Percentiles rank a stretch among this genome's conserved stretches.
phyloP scores from a whole-genome alignment of 2,797 vertebrate genomes.

The Siniperca obscura region DNA sequence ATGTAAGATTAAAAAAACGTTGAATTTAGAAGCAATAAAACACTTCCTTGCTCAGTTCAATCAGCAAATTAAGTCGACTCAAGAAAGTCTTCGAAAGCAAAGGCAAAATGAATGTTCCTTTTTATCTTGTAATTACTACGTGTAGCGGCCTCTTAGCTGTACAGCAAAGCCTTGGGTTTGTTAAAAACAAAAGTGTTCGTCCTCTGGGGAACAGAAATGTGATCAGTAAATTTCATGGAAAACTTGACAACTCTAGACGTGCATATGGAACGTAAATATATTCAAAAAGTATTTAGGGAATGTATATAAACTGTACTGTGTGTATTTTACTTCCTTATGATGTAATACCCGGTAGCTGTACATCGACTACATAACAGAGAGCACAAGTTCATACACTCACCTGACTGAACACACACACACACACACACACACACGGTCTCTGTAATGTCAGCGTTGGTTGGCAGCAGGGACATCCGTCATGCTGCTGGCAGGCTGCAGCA shows the following conservation, averaged over 20 bases:
- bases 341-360: background rate
- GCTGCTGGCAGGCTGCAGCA: constrained; percentile 67
- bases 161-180: background rate
- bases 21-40: too few species aligned
- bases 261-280: background rate
- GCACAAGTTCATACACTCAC: background rate
- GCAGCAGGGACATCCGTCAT: constrained; percentile 71
- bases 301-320: background rate
- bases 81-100: too few species aligned
- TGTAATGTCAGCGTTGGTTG: constrained; percentile 48
- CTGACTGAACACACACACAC: constrained; percentile 27
- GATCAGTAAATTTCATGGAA: background rate
- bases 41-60: too few species aligned
- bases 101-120: too few species aligned
- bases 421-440: constrained; percentile 14
- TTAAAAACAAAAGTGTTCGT: background rate
- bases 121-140: too few species aligned
- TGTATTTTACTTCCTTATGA: background rate
- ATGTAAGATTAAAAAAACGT: too few species aligned
- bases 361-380: background rate
- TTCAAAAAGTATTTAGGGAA: too few species aligned
- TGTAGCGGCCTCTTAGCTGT: too few species aligned
- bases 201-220: background rate
- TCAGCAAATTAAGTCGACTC: too few species aligned
- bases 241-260: background rate